phyloP scores from a whole-genome alignment of 2,888 invertebrate species.

The Neria commutata region DNA sequence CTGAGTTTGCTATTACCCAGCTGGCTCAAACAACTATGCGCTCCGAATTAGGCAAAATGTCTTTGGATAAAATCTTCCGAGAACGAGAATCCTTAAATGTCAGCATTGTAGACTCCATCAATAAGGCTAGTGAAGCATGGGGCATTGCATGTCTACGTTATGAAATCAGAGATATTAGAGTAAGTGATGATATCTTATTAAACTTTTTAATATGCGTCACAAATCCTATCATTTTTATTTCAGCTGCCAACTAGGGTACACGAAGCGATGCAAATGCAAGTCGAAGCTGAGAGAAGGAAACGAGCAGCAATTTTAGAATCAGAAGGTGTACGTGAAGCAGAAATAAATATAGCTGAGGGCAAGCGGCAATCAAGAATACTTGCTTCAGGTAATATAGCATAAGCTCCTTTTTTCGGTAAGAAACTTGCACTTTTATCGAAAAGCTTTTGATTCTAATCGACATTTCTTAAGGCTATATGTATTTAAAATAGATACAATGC shows the following conservation, averaged over 20 bases:
- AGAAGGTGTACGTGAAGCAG: slow-evolving; percentile 88
- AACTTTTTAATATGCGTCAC: background rate
- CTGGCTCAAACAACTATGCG: slow-evolving; percentile 99
- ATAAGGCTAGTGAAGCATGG: slow-evolving; percentile 98
- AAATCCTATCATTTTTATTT: slow-evolving; percentile 25
- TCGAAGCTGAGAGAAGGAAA: slow-evolving; percentile 97
- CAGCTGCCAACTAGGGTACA: slow-evolving; percentile 91
- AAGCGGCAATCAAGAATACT: slow-evolving; percentile 89
- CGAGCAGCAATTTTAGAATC: slow-evolving; percentile 96
- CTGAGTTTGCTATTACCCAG: slow-evolving; percentile 98
- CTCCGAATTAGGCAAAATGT: slow-evolving; percentile 97
- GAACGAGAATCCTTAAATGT: slow-evolving; percentile 96
- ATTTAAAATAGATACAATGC: too few species aligned
- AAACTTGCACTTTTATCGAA: too few species aligned
- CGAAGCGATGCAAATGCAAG: slow-evolving; percentile 99
- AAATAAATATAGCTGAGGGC: slow-evolving; percentile 98
- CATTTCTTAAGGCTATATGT: too few species aligned
- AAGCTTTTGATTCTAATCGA: too few species aligned
- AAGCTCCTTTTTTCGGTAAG: background rate
- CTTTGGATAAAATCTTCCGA: slow-evolving; percentile 93
- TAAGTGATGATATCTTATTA: too few species aligned
- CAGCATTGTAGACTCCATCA: slow-evolving; percentile 93
- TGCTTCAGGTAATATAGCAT: slow-evolving; percentile 72
- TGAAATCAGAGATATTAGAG: slow-evolving; percentile 77
- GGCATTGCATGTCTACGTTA: slow-evolving; percentile 95